Conservation (phyloP, 2,888 invertebrate genomes). For the Blastobasis lacticolella region DNA sequence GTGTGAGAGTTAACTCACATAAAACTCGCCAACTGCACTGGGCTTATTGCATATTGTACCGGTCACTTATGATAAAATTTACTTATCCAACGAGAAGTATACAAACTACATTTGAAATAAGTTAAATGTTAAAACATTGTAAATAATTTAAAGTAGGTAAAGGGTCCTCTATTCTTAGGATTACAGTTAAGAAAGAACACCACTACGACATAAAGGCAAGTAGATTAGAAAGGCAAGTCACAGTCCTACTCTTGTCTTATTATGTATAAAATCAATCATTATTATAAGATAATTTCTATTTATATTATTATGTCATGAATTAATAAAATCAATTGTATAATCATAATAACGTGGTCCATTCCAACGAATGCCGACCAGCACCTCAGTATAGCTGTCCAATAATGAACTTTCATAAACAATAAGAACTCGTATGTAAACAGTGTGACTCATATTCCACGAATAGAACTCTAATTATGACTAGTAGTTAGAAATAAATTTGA, state of each 20-base stretch:
- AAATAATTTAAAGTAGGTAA: slow-evolving; percentile 29
- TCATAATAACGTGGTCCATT: slow-evolving; percentile 38
- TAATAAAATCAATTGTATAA: slow-evolving; percentile 41
- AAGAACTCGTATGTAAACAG: slow-evolving; percentile 37
- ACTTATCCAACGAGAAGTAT: slow-evolving; percentile 20
- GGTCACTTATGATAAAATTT: slow-evolving; percentile 8
- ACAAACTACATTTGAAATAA: slow-evolving; percentile 25
- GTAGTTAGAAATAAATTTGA: slow-evolving; percentile 69
- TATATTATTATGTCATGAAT: slow-evolving; percentile 53
- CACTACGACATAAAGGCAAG: slow-evolving; percentile 51
- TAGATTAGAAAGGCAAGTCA: slow-evolving; percentile 58
- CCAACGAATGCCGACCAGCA: slow-evolving; percentile 48
- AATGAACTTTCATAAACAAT: slow-evolving; percentile 29
- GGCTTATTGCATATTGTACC: background rate
- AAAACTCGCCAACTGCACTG: too few species aligned
- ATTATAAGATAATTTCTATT: slow-evolving; percentile 23
- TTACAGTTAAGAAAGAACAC: slow-evolving; percentile 9
- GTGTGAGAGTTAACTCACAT: slow-evolving; percentile 27
- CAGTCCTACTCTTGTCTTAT: slow-evolving; percentile 42
- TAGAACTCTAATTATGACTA: slow-evolving; percentile 68
- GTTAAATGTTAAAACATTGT: slow-evolving; percentile 26
- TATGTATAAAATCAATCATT: slow-evolving; percentile 25
- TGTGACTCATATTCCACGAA: slow-evolving; percentile 47
- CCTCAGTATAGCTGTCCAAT: slow-evolving; percentile 21
- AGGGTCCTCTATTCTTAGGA: slow-evolving; percentile 22